A percentile compares a stretch with the other conserved stretches of the same genome.
Conservation (phyloP, 2,113 vertebrate genomes). For the Mus spicilegus region DNA sequence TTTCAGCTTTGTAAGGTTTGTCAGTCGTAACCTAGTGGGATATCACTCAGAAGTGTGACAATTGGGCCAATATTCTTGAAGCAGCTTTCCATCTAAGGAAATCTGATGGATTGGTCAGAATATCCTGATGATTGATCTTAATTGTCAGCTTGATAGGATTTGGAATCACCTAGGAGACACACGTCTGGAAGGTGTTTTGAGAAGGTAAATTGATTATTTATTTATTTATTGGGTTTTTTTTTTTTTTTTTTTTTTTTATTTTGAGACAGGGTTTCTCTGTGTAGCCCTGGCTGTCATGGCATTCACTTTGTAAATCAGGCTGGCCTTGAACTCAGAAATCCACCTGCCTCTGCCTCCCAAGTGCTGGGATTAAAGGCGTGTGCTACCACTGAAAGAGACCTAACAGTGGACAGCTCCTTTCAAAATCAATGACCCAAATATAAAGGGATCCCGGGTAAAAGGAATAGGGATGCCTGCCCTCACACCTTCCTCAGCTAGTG, state of each 20-base stretch:
- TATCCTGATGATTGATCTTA: not conserved
- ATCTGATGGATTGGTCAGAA: not conserved
- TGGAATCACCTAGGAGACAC: too few relatives aligned
- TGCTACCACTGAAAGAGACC: not conserved
- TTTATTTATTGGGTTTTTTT: too few relatives aligned
- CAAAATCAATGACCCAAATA: not conserved
- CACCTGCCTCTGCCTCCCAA: too few relatives aligned
- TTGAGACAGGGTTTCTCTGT: too few relatives aligned
- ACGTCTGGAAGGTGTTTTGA: not conserved
- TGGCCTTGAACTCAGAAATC: too few relatives aligned
- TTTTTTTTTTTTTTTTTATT: too few relatives aligned
- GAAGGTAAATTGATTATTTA: too few relatives aligned
- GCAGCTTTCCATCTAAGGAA: not conserved
- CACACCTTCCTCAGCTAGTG: not conserved
- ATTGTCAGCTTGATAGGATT: not conserved
- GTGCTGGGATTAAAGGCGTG: too few relatives aligned
- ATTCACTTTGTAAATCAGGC: too few relatives aligned
- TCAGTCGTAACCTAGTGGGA: not conserved
- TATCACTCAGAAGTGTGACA: not conserved
- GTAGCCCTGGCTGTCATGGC: too few relatives aligned
- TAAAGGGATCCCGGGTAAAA: not conserved
- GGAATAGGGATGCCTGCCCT: not conserved
- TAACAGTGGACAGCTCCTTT: not conserved
- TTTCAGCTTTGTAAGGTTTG: not conserved
- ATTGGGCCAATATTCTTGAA: not conserved